Evolutionary conservation across 2,797 vertebrate genomes (phyloP).

Genomic region (Takifugu ocellatus): DNA sequence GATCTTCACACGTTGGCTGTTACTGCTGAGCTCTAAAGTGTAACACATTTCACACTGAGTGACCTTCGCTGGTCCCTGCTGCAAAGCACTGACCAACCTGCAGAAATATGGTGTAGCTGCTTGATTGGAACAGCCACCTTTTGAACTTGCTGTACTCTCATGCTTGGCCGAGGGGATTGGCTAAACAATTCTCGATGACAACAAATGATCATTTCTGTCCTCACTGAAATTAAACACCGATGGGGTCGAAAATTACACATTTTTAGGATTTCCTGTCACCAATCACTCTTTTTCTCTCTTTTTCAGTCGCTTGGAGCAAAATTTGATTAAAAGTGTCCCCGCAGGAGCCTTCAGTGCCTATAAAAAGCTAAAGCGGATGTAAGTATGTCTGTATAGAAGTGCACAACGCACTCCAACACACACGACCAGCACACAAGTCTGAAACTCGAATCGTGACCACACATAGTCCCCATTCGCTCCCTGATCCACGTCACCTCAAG

Average conservation of each 20-base stretch:
- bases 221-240: constrained; percentile 16
- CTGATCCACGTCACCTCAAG: no score
- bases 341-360: constrained; percentile 91
- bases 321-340: constrained; percentile 91
- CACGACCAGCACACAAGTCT: constrained; percentile 9
- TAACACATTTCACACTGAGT: constrained; percentile 20
- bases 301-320: constrained; percentile 93
- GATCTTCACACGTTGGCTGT: not conserved
- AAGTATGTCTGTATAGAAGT: constrained; percentile 60
- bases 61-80: constrained; percentile 25
- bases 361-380: constrained; percentile 99
- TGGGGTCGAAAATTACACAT: not conserved
- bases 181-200: constrained; percentile 10
- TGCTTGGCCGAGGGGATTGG: constrained; percentile 4
- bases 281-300: constrained; percentile 6
- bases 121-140: constrained; percentile 42
- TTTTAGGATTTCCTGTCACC: not conserved
- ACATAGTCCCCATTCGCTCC: constrained; percentile 8
- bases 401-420: constrained; percentile 6
- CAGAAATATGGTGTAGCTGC: constrained; percentile 28
- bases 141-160: constrained; percentile 18
- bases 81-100: constrained; percentile 22
- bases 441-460: not conserved
- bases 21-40: constrained; percentile 25
- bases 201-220: constrained; percentile 2